phyloP scores from a whole-genome alignment of 2,113 vertebrate species.

The Salvelinus namaycush region DNA sequence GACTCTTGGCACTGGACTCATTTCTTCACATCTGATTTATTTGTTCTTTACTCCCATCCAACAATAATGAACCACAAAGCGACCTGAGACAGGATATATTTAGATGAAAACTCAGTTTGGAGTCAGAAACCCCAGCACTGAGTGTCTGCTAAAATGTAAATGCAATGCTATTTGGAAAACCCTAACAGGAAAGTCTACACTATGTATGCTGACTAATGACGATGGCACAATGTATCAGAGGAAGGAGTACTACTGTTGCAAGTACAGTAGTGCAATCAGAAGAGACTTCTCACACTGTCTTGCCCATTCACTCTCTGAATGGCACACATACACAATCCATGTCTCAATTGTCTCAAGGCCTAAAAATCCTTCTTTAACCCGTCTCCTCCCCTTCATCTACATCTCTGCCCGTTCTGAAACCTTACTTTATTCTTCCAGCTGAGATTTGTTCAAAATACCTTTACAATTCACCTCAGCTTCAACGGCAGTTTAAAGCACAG shows the following conservation, averaged over 20 bases:
- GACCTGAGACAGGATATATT: slow-evolving; percentile 22
- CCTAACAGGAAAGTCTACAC: not conserved
- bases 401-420: too few relatives aligned
- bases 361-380: too few relatives aligned
- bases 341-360: too few relatives aligned
- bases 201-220: slow-evolving; percentile 10
- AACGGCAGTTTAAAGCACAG: too few relatives aligned
- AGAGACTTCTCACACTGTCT: too few relatives aligned
- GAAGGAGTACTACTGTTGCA: slow-evolving; percentile 27
- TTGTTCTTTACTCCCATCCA: slow-evolving; percentile 2
- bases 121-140: too few relatives aligned
- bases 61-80: slow-evolving; percentile 16
- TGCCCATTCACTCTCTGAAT: too few relatives aligned
- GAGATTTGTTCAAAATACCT: too few relatives aligned
- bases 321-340: too few relatives aligned
- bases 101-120: slow-evolving; percentile 8
- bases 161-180: slow-evolving; percentile 21
- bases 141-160: not conserved
- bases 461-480: too few relatives aligned
- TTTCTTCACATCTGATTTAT: not conserved
- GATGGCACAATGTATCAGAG: slow-evolving; percentile 21
- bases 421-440: too few relatives aligned
- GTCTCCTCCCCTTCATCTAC: too few relatives aligned
- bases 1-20: not conserved
- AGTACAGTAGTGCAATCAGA: slow-evolving; percentile 4